Evolutionary conservation across 2,113 vertebrate species (phyloP), one percentile per base, ranked within the genome.

Genomic region (Agelaius phoeniceus): DNA sequence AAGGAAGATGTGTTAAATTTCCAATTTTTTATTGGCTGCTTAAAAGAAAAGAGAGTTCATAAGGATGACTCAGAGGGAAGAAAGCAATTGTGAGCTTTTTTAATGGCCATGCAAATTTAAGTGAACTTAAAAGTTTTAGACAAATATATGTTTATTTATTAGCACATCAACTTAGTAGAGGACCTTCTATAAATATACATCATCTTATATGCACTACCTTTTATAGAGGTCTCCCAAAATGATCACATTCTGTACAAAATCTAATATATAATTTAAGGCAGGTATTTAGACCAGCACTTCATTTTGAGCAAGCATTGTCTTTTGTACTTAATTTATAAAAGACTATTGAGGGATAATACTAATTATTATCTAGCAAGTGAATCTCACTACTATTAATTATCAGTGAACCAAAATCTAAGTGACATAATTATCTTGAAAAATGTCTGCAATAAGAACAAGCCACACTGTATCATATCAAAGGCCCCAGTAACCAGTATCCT

Each of bases 341-440:
- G n/a, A 44, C 39, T 72, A 27, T 27, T 55, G 62, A 79, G 44
- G 23, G 20, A 78, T 81, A 82, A 82, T 82, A 37, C 52, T 87
- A 78, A 91, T 94, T 87, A 76, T 90, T 75, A 81, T 71, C 61
- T 72, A 66, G 41, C 37, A 89, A 75, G 54, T 57, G 69, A 87
- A 61, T 79, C 57, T 94, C 52, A 57, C 48, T 78, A 9, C 44
- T 80, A 27, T 92, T 94, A 92, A 90, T 87, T 95, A 90, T 73
- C 75, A 74, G 26, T 78, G 59, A 95, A 84, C 51, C 44, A 90
- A 93, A 93, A 86, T 87, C 58, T 52, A 80, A 94, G 61, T 77
- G 77, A 52, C 31, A 46, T 77, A 71, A 75, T 90, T 92, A 65
- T 72, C 48, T 52, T 84, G 61, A 67, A 91, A 93, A 91, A 67